Evolutionary conservation across 2,797 vertebrate genomes (phyloP).

Genomic region (Loris lydekkerianus): DNA sequence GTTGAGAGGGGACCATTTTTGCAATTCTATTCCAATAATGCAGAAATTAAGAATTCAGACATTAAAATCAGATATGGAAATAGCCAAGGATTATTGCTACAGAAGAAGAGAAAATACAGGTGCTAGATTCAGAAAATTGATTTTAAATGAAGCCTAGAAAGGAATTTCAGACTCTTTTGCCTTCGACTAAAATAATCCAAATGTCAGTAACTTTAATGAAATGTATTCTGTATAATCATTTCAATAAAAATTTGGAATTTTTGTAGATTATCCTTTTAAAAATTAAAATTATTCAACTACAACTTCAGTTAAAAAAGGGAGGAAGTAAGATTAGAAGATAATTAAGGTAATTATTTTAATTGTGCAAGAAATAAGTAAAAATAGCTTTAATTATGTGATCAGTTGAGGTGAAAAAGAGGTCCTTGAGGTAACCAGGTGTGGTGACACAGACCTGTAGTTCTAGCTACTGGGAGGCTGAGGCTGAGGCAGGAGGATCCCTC

Average conservation of each 20-base stretch:
- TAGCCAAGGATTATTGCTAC: not conserved
- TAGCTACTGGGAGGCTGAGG: too few species aligned
- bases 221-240: not conserved
- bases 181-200: slow-evolving; percentile 11
- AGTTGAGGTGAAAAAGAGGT: not conserved
- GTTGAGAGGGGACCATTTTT: not conserved
- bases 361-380: slow-evolving; percentile 48
- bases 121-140: slow-evolving; percentile 42
- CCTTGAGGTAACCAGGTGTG: not conserved
- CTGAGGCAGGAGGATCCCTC: too few species aligned
- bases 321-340: slow-evolving; percentile 27
- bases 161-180: not conserved
- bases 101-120: not conserved
- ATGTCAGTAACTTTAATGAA: slow-evolving; percentile 5
- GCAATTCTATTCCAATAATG: not conserved
- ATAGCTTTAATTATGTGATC: slow-evolving; percentile 8
- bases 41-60: slow-evolving; percentile 26
- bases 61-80: not conserved
- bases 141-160: slow-evolving; percentile 16
- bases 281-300: slow-evolving; percentile 30
- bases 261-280: slow-evolving; percentile 20
- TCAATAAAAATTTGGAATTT: slow-evolving; percentile 39
- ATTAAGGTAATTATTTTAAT: slow-evolving; percentile 58
- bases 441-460: not conserved
- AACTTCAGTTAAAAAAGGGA: not conserved